Conservation (phyloP, 2,797 vertebrate genomes). For the Valencia hispanica region DNA sequence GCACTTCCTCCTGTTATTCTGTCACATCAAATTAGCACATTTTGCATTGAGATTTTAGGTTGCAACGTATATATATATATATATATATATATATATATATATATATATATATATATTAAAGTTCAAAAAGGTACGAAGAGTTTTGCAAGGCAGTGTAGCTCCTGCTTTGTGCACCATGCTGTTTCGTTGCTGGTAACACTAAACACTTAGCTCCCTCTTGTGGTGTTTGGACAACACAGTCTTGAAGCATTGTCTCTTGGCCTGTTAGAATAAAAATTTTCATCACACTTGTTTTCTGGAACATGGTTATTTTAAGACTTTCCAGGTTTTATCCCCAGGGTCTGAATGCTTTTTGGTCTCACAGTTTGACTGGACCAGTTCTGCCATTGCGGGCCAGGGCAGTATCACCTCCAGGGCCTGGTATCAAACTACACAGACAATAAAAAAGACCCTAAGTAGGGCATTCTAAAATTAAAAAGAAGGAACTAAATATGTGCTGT, state of each 20-base stretch:
- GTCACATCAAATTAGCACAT: neutral
- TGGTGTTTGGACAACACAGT: slow-evolving; percentile 42
- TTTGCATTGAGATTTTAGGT: no score
- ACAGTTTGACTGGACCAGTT: slow-evolving; percentile 58
- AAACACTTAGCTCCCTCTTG: slow-evolving; percentile 59
- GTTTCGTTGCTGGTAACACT: neutral
- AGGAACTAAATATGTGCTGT: no score
- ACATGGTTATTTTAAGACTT: slow-evolving; percentile 58
- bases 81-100: no score
- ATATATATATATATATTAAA: no score
- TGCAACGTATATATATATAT: no score
- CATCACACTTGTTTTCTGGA: slow-evolving; percentile 65
- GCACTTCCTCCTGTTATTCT: neutral
- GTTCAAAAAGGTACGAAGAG: neutral
- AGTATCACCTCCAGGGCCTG: slow-evolving; percentile 29
- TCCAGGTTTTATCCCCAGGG: slow-evolving; percentile 63
- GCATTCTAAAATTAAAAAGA: neutral
- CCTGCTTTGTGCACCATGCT: neutral
- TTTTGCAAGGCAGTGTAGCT: neutral
- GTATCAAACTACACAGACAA: slow-evolving; percentile 19
- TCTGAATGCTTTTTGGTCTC: slow-evolving; percentile 43
- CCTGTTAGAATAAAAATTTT: slow-evolving; percentile 49
- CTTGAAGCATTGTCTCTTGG: slow-evolving; percentile 10
- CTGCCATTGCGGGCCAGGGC: slow-evolving; percentile 30
- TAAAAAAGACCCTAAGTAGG: slow-evolving; percentile 9